Conservation (phyloP, 2,797 vertebrate species). For the Hyperoplus immaculatus region DNA sequence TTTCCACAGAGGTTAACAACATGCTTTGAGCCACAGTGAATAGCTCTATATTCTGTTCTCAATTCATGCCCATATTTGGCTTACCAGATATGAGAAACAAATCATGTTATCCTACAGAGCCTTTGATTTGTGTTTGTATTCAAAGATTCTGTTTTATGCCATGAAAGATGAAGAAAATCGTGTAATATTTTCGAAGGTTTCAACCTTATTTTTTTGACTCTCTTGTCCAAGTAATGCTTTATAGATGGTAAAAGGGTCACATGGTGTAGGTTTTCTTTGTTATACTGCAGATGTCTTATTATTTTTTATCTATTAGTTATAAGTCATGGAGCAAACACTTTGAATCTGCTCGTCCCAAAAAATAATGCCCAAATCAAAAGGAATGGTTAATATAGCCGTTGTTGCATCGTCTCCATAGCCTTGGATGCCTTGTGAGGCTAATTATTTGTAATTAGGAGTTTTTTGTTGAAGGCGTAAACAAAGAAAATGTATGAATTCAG, state of each 20-base stretch:
- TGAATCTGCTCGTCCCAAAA: constrained; percentile 25
- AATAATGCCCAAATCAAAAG: constrained; percentile 73
- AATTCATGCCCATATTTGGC: constrained; percentile 51
- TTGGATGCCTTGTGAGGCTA: constrained; percentile 58
- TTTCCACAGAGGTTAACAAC: constrained; percentile 77
- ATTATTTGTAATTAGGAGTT: constrained; percentile 76
- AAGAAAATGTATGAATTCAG: constrained; percentile 64
- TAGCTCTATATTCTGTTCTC: constrained; percentile 49
- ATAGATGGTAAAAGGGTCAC: constrained; percentile 11
- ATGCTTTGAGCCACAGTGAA: constrained; percentile 64
- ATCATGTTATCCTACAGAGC: constrained; percentile 50
- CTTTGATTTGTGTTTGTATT: constrained; percentile 35
- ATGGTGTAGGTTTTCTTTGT: background rate
- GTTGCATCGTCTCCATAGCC: constrained; percentile 48
- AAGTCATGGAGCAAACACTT: constrained; percentile 48
- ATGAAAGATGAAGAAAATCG: background rate
- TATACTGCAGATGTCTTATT: constrained; percentile 56
- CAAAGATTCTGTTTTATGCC: constrained; percentile 25
- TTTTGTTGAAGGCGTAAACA: constrained; percentile 71
- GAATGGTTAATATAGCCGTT: constrained; percentile 72
- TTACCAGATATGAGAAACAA: constrained; percentile 47
- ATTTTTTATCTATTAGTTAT: constrained; percentile 67
- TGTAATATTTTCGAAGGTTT: background rate
- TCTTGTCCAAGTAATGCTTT: background rate
- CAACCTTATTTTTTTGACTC: background rate